Conservation (phyloP, 2,888 invertebrate species). For the Pristionchus exspectatus region DNA sequence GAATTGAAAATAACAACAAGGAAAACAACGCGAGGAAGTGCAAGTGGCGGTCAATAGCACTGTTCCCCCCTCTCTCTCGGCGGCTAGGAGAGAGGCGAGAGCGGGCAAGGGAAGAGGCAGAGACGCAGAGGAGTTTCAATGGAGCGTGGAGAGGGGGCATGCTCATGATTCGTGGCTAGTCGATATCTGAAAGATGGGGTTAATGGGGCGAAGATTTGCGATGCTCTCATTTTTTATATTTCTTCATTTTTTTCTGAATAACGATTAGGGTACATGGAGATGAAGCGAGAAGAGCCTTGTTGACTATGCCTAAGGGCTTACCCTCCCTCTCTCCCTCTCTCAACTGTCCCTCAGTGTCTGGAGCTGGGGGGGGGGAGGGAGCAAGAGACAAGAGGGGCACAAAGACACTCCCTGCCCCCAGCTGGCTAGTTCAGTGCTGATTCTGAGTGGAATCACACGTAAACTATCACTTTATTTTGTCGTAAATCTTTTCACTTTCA, state of each 20-base stretch:
- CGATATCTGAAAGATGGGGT: background rate
- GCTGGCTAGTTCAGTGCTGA: background rate
- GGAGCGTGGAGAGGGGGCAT: background rate
- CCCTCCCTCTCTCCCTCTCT: background rate
- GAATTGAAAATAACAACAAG: background rate
- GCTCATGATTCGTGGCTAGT: background rate
- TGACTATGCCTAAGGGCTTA: background rate
- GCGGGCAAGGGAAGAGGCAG: background rate
- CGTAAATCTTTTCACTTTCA: too few relatives aligned
- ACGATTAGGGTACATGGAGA: background rate
- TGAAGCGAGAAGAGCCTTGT: background rate
- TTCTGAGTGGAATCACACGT: background rate
- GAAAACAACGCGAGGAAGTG: background rate
- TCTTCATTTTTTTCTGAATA: background rate
- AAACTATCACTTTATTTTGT: background rate
- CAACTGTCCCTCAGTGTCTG: background rate
- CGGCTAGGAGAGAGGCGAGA: background rate
- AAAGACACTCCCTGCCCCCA: background rate
- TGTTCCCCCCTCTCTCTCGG: background rate
- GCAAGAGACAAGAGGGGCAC: background rate
- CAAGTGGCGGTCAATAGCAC: background rate
- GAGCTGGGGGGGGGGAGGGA: background rate
- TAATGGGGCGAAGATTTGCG: background rate
- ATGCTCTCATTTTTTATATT: background rate
- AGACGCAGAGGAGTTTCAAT: background rate